Conservation (phyloP, 2,797 vertebrate genomes). For the Oophaga sylvatica region DNA sequence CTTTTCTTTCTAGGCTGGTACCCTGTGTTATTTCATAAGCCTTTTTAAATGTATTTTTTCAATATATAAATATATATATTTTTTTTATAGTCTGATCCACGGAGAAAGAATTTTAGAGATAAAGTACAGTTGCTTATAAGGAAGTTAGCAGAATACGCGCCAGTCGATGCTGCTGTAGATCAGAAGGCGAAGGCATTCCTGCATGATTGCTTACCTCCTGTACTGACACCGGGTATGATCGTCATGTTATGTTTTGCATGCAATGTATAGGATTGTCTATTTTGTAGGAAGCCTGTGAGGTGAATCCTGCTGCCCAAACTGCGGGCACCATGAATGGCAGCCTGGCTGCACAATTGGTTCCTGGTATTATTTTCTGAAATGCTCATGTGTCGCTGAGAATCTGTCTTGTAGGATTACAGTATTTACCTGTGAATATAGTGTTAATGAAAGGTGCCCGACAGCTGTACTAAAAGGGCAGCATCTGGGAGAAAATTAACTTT, state of each 20-base stretch:
- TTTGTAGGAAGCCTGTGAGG: not conserved
- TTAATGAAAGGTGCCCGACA: too few species aligned
- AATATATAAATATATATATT: not conserved
- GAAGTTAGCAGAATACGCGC: conserved; percentile 81
- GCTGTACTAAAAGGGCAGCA: too few species aligned
- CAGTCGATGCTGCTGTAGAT: conserved; percentile 92
- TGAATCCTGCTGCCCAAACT: too few species aligned
- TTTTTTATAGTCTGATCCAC: conserved; percentile 68
- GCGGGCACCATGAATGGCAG: too few species aligned
- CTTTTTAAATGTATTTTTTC: not conserved
- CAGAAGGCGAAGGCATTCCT: conserved; percentile 89
- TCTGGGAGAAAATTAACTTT: too few species aligned
- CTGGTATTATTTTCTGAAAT: too few species aligned
- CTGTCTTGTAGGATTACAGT: too few species aligned
- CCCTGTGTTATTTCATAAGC: not conserved
- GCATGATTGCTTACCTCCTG: conserved; percentile 91
- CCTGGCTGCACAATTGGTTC: too few species aligned
- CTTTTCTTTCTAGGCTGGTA: too few species aligned
- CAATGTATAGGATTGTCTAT: not conserved
- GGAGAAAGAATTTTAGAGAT: conserved; percentile 80
- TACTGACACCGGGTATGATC: conserved; percentile 77
- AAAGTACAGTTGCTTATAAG: conserved; percentile 80
- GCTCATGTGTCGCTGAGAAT: too few species aligned
- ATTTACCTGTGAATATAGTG: too few species aligned
- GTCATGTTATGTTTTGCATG: not conserved